Evolutionary conservation across 2,888 invertebrate genomes (phyloP).

Genomic region (Mimas tiliae): DNA sequence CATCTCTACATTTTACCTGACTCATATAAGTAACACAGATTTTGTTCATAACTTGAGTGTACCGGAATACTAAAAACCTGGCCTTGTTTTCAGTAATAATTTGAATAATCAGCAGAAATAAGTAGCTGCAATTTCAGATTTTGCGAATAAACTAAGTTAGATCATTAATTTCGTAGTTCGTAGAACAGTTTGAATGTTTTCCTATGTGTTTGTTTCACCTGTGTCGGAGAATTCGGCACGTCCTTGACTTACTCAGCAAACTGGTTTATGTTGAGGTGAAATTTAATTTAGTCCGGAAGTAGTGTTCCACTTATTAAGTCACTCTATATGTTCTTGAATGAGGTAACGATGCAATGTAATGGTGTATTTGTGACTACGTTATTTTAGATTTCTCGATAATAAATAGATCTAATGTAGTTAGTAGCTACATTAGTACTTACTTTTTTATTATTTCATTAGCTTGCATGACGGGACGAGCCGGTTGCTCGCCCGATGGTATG

Average conservation of each 20-base stretch:
- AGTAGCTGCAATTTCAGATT: background rate
- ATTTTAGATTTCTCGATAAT: no score
- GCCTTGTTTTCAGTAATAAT: no score
- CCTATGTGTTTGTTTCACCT: background rate
- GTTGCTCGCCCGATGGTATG: no score
- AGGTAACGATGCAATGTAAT: background rate
- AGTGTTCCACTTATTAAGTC: background rate
- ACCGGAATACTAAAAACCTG: no score
- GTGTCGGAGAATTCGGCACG: background rate
- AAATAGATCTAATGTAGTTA: no score
- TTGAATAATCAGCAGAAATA: no score
- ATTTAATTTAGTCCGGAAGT: background rate
- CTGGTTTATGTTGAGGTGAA: background rate
- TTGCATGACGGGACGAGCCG: no score
- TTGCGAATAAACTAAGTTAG: background rate
- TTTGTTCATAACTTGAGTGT: no score
- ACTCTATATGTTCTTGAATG: background rate
- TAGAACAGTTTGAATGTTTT: conserved; percentile 4
- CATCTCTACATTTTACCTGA: no score
- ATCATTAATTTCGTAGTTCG: conserved; percentile 1
- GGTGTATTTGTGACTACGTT: background rate
- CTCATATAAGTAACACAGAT: no score
- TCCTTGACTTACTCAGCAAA: background rate
- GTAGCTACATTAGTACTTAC: no score
- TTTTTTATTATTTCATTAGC: no score